Percentiles rank a stretch among this genome's conserved stretches.
These are phyloP conservation scores for Stegodyphus mimosarum DNA, from an alignment of 1,140 invertebrate species.

Conservation along the genomic window DNA sequence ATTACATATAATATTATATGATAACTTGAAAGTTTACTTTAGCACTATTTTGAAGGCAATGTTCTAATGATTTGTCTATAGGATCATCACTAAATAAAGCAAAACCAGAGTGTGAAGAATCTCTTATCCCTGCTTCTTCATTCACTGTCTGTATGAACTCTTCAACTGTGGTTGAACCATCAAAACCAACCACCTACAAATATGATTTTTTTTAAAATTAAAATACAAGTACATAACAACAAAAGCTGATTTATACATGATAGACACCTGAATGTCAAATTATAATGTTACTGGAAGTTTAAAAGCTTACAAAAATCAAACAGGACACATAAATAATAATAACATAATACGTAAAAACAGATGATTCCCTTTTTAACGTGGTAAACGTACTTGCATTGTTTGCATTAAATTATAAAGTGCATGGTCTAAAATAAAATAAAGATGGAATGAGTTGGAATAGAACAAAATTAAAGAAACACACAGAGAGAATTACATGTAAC, in stretches of 20 bases:
- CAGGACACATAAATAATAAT: neutral
- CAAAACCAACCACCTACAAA: constrained; percentile 90
- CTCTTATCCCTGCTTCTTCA: constrained; percentile 88
- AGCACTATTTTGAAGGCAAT: constrained; percentile 67
- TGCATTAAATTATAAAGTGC: too few species aligned
- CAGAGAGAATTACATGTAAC: too few species aligned
- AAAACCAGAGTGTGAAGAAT: constrained; percentile 85
- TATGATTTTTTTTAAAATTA: neutral
- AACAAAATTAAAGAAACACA: too few species aligned
- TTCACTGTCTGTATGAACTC: constrained; percentile 84
- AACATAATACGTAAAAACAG: neutral
- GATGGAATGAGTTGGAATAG: too few species aligned
- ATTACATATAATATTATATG: too few species aligned
- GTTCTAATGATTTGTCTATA: constrained; percentile 89
- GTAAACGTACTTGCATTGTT: too few species aligned
- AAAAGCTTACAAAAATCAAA: neutral
- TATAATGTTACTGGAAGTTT: too few species aligned
- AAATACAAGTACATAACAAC: too few species aligned
- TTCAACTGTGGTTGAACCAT: constrained; percentile 93
- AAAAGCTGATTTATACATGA: too few species aligned
- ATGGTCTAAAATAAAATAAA: too few species aligned
- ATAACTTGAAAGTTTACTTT: constrained; percentile 23
- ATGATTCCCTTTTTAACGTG: neutral
- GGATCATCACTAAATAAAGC: constrained; percentile 94
- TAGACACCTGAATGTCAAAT: too few species aligned